Conservation (phyloP, 2,888 invertebrate species). For the Chrysomela aeneicollis region DNA sequence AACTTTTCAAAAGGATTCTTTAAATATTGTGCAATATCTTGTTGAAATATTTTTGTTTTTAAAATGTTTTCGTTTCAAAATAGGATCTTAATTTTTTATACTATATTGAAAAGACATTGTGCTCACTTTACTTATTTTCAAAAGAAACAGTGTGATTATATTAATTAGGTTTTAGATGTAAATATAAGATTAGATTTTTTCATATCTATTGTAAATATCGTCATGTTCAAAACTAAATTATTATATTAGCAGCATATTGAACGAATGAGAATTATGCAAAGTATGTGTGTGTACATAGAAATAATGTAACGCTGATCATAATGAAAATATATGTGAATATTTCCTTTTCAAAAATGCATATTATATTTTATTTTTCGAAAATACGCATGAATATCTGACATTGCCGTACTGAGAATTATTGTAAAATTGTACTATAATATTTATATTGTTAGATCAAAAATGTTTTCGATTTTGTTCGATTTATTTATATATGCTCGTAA, state of each 20-base stretch:
- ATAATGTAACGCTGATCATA: constrained; percentile 28
- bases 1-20: neutral
- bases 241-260: constrained; percentile 52
- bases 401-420: constrained; percentile 50
- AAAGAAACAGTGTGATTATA: constrained; percentile 59
- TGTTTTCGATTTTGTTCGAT: constrained; percentile 57
- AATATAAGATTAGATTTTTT: constrained; percentile 52
- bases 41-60: constrained; percentile 35
- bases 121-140: constrained; percentile 49
- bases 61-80: constrained; percentile 17
- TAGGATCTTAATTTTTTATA: constrained; percentile 33
- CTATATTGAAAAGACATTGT: constrained; percentile 49
- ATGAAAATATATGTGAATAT: constrained; percentile 2
- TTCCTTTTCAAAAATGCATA: neutral
- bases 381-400: constrained; percentile 16
- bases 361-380: neutral
- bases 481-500: constrained; percentile 62
- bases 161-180: constrained; percentile 54
- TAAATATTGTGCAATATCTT: constrained; percentile 42
- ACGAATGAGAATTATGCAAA: constrained; percentile 45
- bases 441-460: constrained; percentile 59
- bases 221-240: constrained; percentile 53
- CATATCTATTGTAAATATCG: constrained; percentile 56
- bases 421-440: constrained; percentile 61
- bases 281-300: constrained; percentile 48